phyloP scores from a whole-genome alignment of 1,140 invertebrate species.

The Acromyrmex charruanus region DNA sequence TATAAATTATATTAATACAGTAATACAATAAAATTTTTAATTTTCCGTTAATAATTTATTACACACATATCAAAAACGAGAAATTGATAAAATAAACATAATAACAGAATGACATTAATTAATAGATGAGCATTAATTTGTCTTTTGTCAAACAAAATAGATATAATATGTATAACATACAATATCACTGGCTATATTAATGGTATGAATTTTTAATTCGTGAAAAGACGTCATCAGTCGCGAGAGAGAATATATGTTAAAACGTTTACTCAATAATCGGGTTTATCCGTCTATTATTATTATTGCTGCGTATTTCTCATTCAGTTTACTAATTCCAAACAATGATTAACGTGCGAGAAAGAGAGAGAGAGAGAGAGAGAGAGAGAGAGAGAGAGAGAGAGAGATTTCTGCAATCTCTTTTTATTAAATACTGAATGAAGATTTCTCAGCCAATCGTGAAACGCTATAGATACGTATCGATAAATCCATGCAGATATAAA shows the following conservation, averaged over 20 bases:
- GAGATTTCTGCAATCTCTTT: background rate
- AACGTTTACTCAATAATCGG: background rate
- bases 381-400: background rate
- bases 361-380: background rate
- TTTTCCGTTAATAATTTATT: background rate
- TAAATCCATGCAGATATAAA: slow-evolving; percentile 7
- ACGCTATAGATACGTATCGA: slow-evolving; percentile 12
- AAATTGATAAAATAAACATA: background rate
- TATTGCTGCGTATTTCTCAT: background rate
- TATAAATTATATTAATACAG: background rate
- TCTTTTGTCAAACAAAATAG: background rate
- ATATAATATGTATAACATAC: background rate
- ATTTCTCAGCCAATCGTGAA: background rate
- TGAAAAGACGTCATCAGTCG: background rate
- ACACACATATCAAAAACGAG: background rate
- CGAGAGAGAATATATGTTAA: background rate
- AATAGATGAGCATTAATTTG: background rate
- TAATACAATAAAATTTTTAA: background rate
- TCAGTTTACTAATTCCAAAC: background rate
- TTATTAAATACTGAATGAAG: background rate
- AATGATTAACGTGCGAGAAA: background rate
- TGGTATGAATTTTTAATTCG: background rate
- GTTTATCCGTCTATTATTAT: background rate
- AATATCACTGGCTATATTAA: background rate
- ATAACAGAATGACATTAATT: background rate